A percentile compares a stretch with the other conserved stretches of the same genome.
Evolutionary conservation across 2,797 vertebrate species (phyloP).

Genomic region (Podarcis siculus): DNA sequence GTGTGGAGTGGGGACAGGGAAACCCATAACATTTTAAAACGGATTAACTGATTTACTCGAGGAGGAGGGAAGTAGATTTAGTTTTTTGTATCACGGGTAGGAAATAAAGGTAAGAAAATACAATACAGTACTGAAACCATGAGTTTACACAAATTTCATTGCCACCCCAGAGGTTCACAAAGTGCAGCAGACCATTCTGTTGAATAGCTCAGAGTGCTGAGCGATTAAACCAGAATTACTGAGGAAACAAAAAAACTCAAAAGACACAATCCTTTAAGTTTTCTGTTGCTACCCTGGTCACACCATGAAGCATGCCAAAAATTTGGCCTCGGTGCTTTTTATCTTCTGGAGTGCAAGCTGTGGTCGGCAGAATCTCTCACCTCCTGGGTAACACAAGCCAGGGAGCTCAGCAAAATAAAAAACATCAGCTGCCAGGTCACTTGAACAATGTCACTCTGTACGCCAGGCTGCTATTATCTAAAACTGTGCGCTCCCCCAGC

Average conservation of each 20-base stretch:
- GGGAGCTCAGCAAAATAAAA: constrained; percentile 38
- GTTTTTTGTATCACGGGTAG: constrained; percentile 21
- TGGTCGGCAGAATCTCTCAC: constrained; percentile 36
- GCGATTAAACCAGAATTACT: constrained; percentile 49
- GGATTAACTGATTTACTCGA: not conserved
- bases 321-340: constrained; percentile 42
- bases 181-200: constrained; percentile 9
- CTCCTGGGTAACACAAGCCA: constrained; percentile 36
- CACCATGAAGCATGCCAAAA: constrained; percentile 56
- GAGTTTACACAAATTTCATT: constrained; percentile 42
- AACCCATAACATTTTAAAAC: not conserved
- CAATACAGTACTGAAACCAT: not conserved
- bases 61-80: not conserved
- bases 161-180: constrained; percentile 7
- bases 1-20: too few relatives aligned
- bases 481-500: constrained; percentile 7
- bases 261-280: constrained; percentile 34
- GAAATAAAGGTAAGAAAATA: constrained; percentile 40
- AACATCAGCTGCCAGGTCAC: not conserved
- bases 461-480: constrained; percentile 45
- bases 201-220: constrained; percentile 40
- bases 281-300: constrained; percentile 38
- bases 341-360: constrained; percentile 41
- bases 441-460: constrained; percentile 4
- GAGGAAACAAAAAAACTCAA: constrained; percentile 45